Conservation (phyloP, 1,140 invertebrate genomes). For the Orchesella cincta region DNA sequence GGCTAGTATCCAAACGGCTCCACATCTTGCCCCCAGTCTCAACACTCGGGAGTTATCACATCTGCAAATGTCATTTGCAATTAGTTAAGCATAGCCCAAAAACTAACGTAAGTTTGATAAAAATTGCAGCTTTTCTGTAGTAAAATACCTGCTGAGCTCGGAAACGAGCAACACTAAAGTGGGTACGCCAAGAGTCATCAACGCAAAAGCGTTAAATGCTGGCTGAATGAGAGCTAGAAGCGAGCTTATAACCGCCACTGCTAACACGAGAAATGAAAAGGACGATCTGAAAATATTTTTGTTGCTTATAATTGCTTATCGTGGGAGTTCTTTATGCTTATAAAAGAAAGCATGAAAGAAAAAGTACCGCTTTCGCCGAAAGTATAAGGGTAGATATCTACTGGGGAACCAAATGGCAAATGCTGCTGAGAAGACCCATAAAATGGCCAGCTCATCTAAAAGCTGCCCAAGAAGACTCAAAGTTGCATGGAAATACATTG, state of each 20-base stretch:
- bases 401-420: slow-evolving; percentile 73
- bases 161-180: slow-evolving; percentile 67
- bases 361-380: slow-evolving; percentile 65
- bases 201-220: slow-evolving; percentile 73
- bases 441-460: slow-evolving; percentile 75
- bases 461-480: slow-evolving; percentile 76
- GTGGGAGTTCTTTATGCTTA: background rate
- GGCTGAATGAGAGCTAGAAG: slow-evolving; percentile 71
- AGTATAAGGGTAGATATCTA: slow-evolving; percentile 68
- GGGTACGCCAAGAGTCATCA: slow-evolving; percentile 73
- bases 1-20: slow-evolving; percentile 68
- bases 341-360: too few species aligned
- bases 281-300: slow-evolving; percentile 14
- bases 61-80: slow-evolving; percentile 9
- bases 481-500: slow-evolving; percentile 70
- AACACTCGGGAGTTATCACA: slow-evolving; percentile 32
- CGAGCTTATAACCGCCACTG: slow-evolving; percentile 65
- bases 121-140: background rate
- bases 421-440: slow-evolving; percentile 77
- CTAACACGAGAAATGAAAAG: slow-evolving; percentile 46
- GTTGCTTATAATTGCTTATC: background rate
- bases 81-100: background rate
- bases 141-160: slow-evolving; percentile 66
- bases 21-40: slow-evolving; percentile 57
- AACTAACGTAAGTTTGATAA: background rate